Conservation (phyloP, 1,140 invertebrate genomes). For the Hycleus cichorii region DNA sequence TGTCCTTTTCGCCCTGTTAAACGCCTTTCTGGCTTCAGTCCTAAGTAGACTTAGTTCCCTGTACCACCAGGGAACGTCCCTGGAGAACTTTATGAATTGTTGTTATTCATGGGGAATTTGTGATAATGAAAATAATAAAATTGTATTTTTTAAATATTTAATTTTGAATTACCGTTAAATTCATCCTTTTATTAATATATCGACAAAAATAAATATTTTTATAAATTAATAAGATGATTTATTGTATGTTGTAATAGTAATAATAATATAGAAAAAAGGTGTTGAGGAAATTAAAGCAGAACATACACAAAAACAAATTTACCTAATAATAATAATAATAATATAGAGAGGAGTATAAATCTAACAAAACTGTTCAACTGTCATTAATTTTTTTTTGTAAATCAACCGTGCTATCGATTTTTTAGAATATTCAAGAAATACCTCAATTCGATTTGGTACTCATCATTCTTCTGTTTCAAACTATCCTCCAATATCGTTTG, state of each 20-base stretch:
- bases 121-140: not conserved
- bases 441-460: slow-evolving; percentile 20
- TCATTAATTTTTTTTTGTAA: too few species aligned
- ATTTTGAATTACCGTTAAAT: not conserved
- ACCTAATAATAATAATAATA: too few species aligned
- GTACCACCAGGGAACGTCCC: too few species aligned
- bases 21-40: too few species aligned
- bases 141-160: slow-evolving; percentile 3
- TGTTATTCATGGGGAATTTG: slow-evolving; percentile 12
- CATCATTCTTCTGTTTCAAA: slow-evolving; percentile 14
- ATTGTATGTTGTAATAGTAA: too few species aligned
- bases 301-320: too few species aligned
- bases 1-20: too few species aligned
- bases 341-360: too few species aligned
- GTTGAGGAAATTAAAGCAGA: too few species aligned
- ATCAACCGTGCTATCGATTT: slow-evolving; percentile 24
- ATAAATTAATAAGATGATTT: not conserved
- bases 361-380: too few species aligned
- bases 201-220: slow-evolving; percentile 1
- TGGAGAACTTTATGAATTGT: slow-evolving; percentile 2
- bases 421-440: slow-evolving; percentile 30
- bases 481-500: slow-evolving; percentile 20
- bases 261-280: too few species aligned
- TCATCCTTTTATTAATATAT: not conserved
- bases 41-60: too few species aligned